Base-by-base conservation (phyloP, 2,113 vertebrate species). In the Tympanuchus pallidicinctus region DNA sequence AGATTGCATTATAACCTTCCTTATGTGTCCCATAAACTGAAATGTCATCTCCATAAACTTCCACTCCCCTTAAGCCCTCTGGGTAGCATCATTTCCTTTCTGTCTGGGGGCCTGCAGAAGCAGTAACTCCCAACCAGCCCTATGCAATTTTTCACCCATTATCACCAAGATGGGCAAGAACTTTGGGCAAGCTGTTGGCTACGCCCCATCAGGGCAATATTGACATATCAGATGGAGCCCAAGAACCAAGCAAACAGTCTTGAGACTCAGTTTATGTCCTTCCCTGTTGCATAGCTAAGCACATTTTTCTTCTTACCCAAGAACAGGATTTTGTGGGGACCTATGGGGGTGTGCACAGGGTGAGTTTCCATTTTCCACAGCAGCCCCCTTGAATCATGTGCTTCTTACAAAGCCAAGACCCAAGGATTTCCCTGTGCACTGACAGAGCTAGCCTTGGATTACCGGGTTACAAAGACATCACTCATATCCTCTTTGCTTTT, bases 11-110 rank as follows among this genome's bases (percentile, higher is more conserved):
- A 74, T 81, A 27, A 43, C 38, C 42, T 74, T 94, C 32, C 32
- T 88, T 70, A 74, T 64, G 57, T 28, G 79, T 79, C 54, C 59
- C 82, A 81, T 93, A 91, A 96, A 91, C 38, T 80, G 47, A 96
- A 94, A 97, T 90, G 88, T 74, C 93, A 88, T 57, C 28, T 80
- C 82, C 76, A 78, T 91, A 94, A 96, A 88, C 56, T 89, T 56
- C 38, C 57, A 74, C 21, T 74, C n/a, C 64, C 22, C 71, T 75
- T 30, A 82, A 71, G 48, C 59, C 66, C 77, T 92, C 83, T 84
- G 61, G 69, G 65, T 60, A 94, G 27, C 60, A 86, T 71, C 52
- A 54, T 65, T 83, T 67, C 16, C 34, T 65, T 82, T 80, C 65
- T 72, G 72, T 80, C 28, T 36, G 69, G 88, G 28, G 17, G 18